These are phyloP conservation scores for Exocentrus adspersus DNA, from an alignment of 2,888 invertebrate species.

Conservation along the genomic window DNA sequence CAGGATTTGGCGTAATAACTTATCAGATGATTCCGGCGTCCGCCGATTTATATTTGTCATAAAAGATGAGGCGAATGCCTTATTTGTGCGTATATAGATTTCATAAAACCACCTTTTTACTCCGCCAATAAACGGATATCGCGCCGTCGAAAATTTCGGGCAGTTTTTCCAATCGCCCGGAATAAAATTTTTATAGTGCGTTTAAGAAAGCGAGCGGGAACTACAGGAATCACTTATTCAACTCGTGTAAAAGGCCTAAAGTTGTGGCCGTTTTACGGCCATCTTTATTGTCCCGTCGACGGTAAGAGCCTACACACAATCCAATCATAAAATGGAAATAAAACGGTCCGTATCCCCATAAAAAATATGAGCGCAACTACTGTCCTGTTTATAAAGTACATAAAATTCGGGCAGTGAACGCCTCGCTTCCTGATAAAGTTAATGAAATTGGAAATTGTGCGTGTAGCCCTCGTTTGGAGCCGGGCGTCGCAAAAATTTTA, in stretches of 20 bases:
- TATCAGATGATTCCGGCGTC: too few species aligned
- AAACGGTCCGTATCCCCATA: constrained; percentile 13
- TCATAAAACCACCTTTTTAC: background rate
- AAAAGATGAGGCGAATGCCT: background rate
- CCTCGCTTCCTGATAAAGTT: background rate
- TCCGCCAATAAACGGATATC: background rate
- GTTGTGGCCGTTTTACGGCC: constrained; percentile 23
- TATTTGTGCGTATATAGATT: background rate
- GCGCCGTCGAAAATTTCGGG: background rate
- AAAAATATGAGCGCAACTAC: constrained; percentile 20
- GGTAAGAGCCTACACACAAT: constrained; percentile 24
- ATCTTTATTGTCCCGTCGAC: constrained; percentile 23
- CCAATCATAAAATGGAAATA: constrained; percentile 23
- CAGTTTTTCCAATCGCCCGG: constrained; percentile 13
- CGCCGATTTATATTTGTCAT: too few species aligned
- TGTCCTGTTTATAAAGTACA: constrained; percentile 9
- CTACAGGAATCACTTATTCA: constrained; percentile 24
- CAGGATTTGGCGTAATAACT: too few species aligned
- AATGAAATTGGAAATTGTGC: constrained; percentile 12
- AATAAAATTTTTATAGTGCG: constrained; percentile 22
- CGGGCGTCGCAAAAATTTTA: background rate
- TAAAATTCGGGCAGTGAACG: constrained; percentile 12
- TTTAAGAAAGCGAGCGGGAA: constrained; percentile 18
- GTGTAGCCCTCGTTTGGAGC: background rate
- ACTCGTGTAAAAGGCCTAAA: constrained; percentile 17